Conservation (phyloP, 2,113 vertebrate genomes). For the Rattus rattus region DNA sequence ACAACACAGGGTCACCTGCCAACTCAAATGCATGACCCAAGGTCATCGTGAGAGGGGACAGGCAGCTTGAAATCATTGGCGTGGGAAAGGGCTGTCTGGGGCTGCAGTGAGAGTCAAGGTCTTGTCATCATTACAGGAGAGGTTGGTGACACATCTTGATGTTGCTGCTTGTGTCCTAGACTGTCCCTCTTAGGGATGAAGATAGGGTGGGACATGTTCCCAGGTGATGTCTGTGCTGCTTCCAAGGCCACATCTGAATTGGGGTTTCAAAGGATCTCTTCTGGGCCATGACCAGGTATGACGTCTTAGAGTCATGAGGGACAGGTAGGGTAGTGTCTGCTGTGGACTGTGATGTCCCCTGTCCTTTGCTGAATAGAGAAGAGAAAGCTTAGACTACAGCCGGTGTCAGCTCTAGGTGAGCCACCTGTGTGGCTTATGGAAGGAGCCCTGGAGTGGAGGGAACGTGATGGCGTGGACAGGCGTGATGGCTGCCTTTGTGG, state of each 20-base stretch:
- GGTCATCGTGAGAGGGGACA: neutral
- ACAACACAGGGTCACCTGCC: neutral
- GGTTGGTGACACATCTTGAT: fast-evolving
- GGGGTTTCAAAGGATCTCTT: neutral
- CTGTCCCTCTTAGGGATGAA: neutral
- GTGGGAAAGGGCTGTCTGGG: neutral
- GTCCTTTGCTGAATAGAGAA: neutral
- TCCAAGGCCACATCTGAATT: fast-evolving
- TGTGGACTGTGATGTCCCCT: fast-evolving
- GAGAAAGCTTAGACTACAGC: neutral
- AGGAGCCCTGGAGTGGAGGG: neutral
- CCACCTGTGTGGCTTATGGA: neutral
- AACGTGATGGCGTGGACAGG: fast-evolving
- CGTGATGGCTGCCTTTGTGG: too few species aligned
- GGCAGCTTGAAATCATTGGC: neutral
- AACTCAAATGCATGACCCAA: neutral
- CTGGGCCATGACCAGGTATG: neutral
- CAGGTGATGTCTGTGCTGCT: too few species aligned
- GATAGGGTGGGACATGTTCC: neutral
- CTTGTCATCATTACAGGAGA: neutral
- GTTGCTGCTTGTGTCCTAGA: fast-evolving
- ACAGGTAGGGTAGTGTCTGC: neutral
- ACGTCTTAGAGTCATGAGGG: neutral
- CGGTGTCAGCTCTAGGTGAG: fast-evolving
- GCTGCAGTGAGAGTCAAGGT: neutral